Conservation (phyloP, 2,888 invertebrate species). For the Hypena proboscidalis region DNA sequence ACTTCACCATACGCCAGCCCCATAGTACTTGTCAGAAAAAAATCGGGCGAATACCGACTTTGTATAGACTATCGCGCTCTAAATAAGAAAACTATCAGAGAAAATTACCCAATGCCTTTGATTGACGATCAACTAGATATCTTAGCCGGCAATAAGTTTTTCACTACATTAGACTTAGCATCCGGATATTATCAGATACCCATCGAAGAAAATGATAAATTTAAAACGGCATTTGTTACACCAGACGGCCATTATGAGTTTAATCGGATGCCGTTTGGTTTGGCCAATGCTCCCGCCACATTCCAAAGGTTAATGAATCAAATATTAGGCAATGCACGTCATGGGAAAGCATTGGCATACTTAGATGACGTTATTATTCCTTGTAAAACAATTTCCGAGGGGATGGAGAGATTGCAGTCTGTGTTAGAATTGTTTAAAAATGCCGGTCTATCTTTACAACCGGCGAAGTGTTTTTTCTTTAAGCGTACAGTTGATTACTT, state of each 20-base stretch:
- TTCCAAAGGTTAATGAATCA: slow-evolving; percentile 42
- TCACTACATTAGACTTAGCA: slow-evolving; percentile 29
- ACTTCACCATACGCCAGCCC: slow-evolving; percentile 37
- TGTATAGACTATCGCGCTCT: slow-evolving; percentile 38
- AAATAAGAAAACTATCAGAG: slow-evolving; percentile 27
- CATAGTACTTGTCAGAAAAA: slow-evolving; percentile 37
- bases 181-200: slow-evolving; percentile 44
- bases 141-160: slow-evolving; percentile 27
- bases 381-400: slow-evolving; percentile 21
- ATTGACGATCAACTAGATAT: slow-evolving; percentile 39
- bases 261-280: slow-evolving; percentile 40
- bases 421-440: slow-evolving; percentile 15
- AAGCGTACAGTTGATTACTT: slow-evolving; percentile 35
- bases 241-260: slow-evolving; percentile 39
- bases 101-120: slow-evolving; percentile 31
- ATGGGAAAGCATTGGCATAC: slow-evolving; percentile 15
- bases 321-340: too few species aligned
- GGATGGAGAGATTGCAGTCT: slow-evolving; percentile 22
- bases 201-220: slow-evolving; percentile 27
- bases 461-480: slow-evolving; percentile 45
- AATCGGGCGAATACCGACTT: slow-evolving; percentile 33
- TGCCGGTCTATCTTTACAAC: slow-evolving; percentile 32
- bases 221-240: slow-evolving; percentile 43
- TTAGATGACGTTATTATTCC: slow-evolving; percentile 45
- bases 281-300: slow-evolving; percentile 38